Percentiles rank a stretch among this genome's conserved stretches.
These are phyloP conservation scores for Drosophila orosa DNA, from an alignment of 1,140 invertebrate species.

Conservation along the genomic window DNA sequence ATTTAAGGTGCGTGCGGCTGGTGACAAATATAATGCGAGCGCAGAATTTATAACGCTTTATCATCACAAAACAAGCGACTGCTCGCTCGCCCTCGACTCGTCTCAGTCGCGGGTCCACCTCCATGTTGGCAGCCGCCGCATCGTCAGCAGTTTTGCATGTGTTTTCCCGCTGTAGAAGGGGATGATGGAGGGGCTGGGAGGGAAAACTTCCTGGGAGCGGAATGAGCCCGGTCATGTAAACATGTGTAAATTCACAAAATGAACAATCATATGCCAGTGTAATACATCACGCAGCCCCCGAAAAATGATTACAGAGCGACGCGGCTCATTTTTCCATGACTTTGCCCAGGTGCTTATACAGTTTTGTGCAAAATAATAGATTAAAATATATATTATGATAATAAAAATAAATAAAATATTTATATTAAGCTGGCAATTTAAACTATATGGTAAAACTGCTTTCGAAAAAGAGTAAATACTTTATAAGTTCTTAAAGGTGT, in stretches of 20 bases:
- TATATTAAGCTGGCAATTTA: background rate
- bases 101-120: background rate
- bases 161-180: background rate
- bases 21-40: conserved; percentile 65
- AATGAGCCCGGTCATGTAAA: conserved; percentile 58
- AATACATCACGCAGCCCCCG: conserved; percentile 71
- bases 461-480: background rate
- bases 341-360: conserved; percentile 21
- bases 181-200: background rate
- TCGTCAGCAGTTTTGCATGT: conserved; percentile 55
- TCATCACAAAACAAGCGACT: conserved; percentile 67
- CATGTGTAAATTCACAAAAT: conserved; percentile 79
- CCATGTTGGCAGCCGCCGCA: conserved; percentile 11
- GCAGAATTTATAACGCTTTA: conserved; percentile 69
- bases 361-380: background rate
- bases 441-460: accelerated
- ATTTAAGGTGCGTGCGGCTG: conserved; percentile 65
- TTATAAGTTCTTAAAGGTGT: background rate
- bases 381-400: background rate
- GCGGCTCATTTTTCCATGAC: conserved; percentile 55
- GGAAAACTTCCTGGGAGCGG: conserved; percentile 3
- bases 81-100: background rate
- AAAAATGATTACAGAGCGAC: conserved; percentile 60
- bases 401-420: background rate
- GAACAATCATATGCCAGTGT: conserved; percentile 77